phyloP scores from a whole-genome alignment of 2,797 vertebrate species.

The Acridotheres tristis region DNA sequence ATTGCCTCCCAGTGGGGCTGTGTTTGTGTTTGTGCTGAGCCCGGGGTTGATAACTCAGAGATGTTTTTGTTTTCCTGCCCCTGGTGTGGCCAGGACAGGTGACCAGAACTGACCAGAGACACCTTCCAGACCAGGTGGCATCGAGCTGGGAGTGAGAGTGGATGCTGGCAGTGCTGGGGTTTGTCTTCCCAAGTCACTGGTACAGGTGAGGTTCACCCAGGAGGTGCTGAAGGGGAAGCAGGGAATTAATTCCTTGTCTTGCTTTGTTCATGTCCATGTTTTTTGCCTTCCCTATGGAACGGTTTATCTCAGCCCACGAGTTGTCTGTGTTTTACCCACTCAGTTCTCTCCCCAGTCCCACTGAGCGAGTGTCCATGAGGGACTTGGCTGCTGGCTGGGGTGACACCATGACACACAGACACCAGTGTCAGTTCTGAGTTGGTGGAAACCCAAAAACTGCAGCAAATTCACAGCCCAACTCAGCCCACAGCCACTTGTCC shows the following conservation, averaged over 20 bases:
- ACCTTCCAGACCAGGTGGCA: rapidly evolving
- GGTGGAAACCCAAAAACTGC: neutral
- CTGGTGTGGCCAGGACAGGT: neutral
- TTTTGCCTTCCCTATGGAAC: no score
- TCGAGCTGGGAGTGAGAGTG: rapidly evolving
- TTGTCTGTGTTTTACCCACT: neutral
- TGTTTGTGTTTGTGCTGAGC: neutral
- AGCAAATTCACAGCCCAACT: neutral
- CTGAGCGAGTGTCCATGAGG: rapidly evolving
- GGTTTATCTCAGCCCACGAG: rapidly evolving
- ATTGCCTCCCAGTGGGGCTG: no score
- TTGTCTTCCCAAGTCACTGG: neutral
- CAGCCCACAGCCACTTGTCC: neutral
- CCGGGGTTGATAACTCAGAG: rapidly evolving
- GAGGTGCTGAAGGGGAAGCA: neutral
- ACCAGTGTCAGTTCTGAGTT: neutral
- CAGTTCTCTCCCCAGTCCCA: neutral
- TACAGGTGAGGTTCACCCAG: no score
- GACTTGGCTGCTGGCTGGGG: neutral
- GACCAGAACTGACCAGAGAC: rapidly evolving
- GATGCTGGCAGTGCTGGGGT: neutral
- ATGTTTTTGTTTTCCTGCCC: neutral
- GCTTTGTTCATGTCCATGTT: rapidly evolving
- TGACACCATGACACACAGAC: neutral
- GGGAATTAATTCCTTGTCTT: neutral